Percentiles rank a stretch among this genome's conserved stretches.
Conservation (phyloP, 2,797 vertebrate species). For the Cyclura pinguis region DNA sequence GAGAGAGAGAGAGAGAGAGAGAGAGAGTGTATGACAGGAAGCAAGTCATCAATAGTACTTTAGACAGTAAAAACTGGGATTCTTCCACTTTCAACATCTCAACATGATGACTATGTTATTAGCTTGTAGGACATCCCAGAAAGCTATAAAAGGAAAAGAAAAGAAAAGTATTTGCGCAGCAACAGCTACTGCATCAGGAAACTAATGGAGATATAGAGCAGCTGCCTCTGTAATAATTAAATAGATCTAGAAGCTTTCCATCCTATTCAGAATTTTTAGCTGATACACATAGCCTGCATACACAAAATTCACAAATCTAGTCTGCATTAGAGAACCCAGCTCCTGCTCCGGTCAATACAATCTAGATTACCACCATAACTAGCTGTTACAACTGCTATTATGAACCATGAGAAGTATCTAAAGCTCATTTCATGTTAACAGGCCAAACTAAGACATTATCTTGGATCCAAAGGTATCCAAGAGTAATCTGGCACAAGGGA, state of each 20-base stretch:
- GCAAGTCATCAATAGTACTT: slow-evolving; percentile 19
- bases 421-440: slow-evolving; percentile 7
- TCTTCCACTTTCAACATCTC: slow-evolving; percentile 15
- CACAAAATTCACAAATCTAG: slow-evolving; percentile 10
- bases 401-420: background rate
- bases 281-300: background rate
- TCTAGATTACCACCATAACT: background rate
- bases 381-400: slow-evolving; percentile 9
- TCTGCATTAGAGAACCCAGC: background rate
- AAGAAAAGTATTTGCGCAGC: background rate
- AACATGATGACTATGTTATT: background rate
- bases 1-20: no score
- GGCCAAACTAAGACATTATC: background rate
- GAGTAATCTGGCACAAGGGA: background rate
- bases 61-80: slow-evolving; percentile 31
- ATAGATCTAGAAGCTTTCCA: background rate
- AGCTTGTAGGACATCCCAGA: slow-evolving; percentile 18
- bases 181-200: background rate
- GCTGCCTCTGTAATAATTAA: slow-evolving; percentile 26
- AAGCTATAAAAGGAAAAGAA: background rate
- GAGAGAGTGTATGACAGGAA: background rate
- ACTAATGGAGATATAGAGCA: background rate
- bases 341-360: slow-evolving; percentile 5
- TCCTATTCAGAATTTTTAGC: slow-evolving; percentile 10
- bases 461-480: background rate